Base-by-base conservation (phyloP, 2,888 invertebrate species). In the Lasioglossum lativentre region DNA sequence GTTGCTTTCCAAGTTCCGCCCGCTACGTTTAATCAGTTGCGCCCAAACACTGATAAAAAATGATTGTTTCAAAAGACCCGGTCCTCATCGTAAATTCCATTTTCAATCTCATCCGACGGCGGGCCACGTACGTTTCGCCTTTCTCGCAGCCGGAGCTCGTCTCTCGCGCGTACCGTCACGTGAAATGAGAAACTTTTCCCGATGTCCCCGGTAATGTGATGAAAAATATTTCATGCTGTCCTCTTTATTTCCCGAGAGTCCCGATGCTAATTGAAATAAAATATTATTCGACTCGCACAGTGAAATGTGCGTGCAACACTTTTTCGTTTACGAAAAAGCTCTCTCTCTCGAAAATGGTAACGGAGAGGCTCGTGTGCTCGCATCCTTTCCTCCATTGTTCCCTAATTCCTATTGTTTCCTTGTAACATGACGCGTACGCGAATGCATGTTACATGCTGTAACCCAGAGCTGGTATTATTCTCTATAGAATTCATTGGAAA, bases 51-150 rank as follows among this genome's bases (percentile, higher is more conserved):
- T 27, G 56, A 16, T 56, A 10, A 45, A 45, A 70, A 59, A 38
- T 47, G 59, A 42, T 68, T 38, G 19, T 45, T 34, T 45, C 34
- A 30, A 75, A 70, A n/a, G 40, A 8, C 10, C 8, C 12, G 52
- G 10, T n/a, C 12, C 19, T 59, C 56, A n/a, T 70, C 74, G 59
- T 40, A 47, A 81, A 75, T 82, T 82, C 71, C 34, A 23, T 27
- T 71, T 27, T n/a, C 40, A 82, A 82, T 83, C 82, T 71, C 71
- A 47, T 82, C 52, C 12, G 34, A 30, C 4, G 38, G 14, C 45
- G 19, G 27, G 19, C 82, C n/a, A 16, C 23, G 27, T 8, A 30
- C n/a, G 6, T 19, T 83, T 27, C 12, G 30, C 47, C 34, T 30
- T 63, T 40, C 70, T 6, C 38, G 30, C 59, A 27, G 30, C 47